phyloP scores from a whole-genome alignment of 2,113 vertebrate species.

The Scomber scombrus region DNA sequence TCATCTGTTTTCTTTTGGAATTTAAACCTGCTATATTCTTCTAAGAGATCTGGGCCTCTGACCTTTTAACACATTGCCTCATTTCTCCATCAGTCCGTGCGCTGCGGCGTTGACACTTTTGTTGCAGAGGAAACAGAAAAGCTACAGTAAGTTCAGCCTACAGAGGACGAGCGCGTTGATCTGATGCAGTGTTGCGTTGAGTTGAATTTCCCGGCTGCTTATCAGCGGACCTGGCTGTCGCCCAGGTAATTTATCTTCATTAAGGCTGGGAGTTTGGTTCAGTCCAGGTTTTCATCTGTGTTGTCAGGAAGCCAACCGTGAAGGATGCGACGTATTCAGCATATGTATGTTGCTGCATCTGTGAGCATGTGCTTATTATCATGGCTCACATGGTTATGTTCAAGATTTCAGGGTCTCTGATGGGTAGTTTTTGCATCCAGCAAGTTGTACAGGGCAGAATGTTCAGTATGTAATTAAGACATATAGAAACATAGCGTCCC shows the following conservation, averaged over 20 bases:
- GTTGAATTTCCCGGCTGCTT: conserved; percentile 24
- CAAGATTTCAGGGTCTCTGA: conserved; percentile 7
- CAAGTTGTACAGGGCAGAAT: background rate
- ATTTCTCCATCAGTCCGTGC: background rate
- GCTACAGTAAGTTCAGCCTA: conserved; percentile 49
- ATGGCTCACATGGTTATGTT: background rate
- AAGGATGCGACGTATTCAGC: conserved; percentile 58
- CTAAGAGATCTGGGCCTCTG: background rate
- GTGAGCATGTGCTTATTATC: conserved; percentile 4
- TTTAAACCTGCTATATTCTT: conserved; percentile 19
- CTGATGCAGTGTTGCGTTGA: conserved; percentile 16
- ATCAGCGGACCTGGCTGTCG: conserved; percentile 27
- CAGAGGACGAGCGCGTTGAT: conserved; percentile 17
- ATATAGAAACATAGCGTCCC: background rate
- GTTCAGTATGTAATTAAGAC: conserved; percentile 1
- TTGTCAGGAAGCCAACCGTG: conserved; percentile 55
- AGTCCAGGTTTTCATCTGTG: conserved; percentile 49
- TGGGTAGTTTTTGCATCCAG: conserved; percentile 18
- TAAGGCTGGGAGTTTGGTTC: conserved; percentile 35
- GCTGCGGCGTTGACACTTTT: conserved; percentile 18
- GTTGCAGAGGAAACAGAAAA: conserved; percentile 29
- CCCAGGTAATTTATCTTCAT: conserved; percentile 72
- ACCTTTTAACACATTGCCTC: background rate
- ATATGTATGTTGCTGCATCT: conserved; percentile 5
- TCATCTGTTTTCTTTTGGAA: conserved; percentile 12